A percentile compares a stretch with the other conserved stretches of the same genome.
Conservation (phyloP, 2,797 vertebrate species). For the Lepus townsendii region DNA sequence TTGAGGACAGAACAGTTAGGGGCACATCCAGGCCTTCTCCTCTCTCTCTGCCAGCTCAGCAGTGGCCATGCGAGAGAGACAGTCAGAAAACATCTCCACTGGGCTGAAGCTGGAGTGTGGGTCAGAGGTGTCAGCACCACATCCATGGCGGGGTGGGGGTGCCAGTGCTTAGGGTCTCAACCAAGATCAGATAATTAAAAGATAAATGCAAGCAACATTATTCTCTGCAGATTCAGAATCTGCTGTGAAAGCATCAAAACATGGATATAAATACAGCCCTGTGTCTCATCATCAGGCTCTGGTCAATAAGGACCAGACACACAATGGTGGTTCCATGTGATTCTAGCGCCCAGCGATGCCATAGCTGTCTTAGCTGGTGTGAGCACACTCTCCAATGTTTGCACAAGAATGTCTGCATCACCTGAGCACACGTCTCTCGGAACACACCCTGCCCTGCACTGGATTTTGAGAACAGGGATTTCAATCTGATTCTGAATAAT, state of each 20-base stretch:
- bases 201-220: rapidly evolving
- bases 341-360: not conserved
- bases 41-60: not conserved
- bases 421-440: not conserved
- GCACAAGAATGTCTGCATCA: not conserved
- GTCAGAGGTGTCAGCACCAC: rapidly evolving
- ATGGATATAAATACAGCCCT: not conserved
- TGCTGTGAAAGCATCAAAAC: not conserved
- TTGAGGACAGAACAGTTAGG: rapidly evolving
- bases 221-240: not conserved
- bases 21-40: not conserved
- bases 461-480: not conserved
- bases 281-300: rapidly evolving
- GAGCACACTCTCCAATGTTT: not conserved
- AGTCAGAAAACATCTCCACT: not conserved
- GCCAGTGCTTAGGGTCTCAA: not conserved
- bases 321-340: not conserved
- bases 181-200: not conserved
- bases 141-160: not conserved
- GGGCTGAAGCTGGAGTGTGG: not conserved
- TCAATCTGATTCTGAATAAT: not conserved
- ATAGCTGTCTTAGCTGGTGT: too few relatives aligned
- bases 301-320: rapidly evolving
- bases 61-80: not conserved
- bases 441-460: not conserved